Evolutionary conservation across 2,888 invertebrate genomes (phyloP), one percentile per base, ranked within the genome.

Genomic region (Chymomyza fuscimana): DNA sequence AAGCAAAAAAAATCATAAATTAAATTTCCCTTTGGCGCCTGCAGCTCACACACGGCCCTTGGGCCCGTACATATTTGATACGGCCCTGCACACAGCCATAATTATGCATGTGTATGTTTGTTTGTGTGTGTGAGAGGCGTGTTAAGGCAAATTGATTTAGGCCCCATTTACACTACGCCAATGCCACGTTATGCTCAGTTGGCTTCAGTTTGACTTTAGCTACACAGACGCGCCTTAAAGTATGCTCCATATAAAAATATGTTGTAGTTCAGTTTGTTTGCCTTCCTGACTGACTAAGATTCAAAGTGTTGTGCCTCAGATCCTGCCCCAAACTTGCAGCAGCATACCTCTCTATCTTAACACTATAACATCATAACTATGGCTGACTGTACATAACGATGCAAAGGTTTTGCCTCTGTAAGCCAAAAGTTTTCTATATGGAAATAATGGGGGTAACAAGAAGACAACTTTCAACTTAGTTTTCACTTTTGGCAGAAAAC

Each of bases 231-330:
- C 25, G 25, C 25, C 25, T 25, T 25, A 25, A 25, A 25, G 25
- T 4, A 25, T 51, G 50, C 29, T 63, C 5, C 63, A 29, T 40
- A 19, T 10, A 16, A 32, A 29, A 40, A 22, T 40, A 32, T 32
- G 4, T 32, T 1, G 6, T n/a, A n/a, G n/a, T n/a, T n/a, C 56
- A 64, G 40, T 64, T 64, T 64, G 64, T 22, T 58, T 19, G 29
- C 12, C 12, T 22, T 58, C 58, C 15, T 12, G 22, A 12, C 22
- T 12, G 5, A 12, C 58, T 58, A 22, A 22, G 58, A 25, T 15
- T 22, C 56, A 25, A 7, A 56, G 56, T 58, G 25, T 10, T 58
- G 58, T 25, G 4, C 29, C n/a, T 7, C 29, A 58, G 22, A 10
- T 19, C 7, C 58, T 19, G 58, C 25, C 29, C 29, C 22, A 7